Evolutionary conservation across 1,140 invertebrate species (phyloP).

Genomic region (Trachymyrmex cornetzi): DNA sequence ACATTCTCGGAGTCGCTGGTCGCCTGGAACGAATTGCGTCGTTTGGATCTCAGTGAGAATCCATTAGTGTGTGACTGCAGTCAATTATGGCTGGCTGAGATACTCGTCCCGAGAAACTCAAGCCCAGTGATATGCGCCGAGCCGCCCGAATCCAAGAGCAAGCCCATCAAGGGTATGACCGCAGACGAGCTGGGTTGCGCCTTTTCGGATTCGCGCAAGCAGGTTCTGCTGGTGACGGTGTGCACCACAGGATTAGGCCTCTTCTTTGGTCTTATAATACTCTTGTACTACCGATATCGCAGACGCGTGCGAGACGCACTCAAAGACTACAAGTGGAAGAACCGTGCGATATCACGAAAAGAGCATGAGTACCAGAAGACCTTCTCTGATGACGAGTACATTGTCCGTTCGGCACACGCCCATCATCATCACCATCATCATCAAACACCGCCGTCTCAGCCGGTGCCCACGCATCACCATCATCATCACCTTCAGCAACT

Average conservation of each 20-base stretch:
- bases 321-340: constrained; percentile 94
- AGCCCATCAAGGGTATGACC: constrained; percentile 89
- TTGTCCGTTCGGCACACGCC: constrained; percentile 88
- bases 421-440: constrained; percentile 80
- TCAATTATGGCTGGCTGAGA: constrained; percentile 92
- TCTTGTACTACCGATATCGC: constrained; percentile 92
- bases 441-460: constrained; percentile 70
- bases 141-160: constrained; percentile 90
- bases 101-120: constrained; percentile 91
- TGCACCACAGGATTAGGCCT: constrained; percentile 90
- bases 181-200: constrained; percentile 94
- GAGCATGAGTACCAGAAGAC: constrained; percentile 96
- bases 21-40: constrained; percentile 92
- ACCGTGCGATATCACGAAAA: constrained; percentile 91
- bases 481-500: constrained; percentile 86
- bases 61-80: constrained; percentile 94
- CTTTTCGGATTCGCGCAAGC: constrained; percentile 90
- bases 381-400: constrained; percentile 94
- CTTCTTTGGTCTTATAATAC: constrained; percentile 89
- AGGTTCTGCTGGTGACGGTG: constrained; percentile 92
- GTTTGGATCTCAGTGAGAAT: constrained; percentile 93
- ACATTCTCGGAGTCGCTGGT: constrained; percentile 92
- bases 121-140: constrained; percentile 92
- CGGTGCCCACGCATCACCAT: constrained; percentile 88
- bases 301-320: constrained; percentile 91